Base-by-base conservation (phyloP, 2,797 vertebrate genomes). In the Sebastes matsubarae region DNA sequence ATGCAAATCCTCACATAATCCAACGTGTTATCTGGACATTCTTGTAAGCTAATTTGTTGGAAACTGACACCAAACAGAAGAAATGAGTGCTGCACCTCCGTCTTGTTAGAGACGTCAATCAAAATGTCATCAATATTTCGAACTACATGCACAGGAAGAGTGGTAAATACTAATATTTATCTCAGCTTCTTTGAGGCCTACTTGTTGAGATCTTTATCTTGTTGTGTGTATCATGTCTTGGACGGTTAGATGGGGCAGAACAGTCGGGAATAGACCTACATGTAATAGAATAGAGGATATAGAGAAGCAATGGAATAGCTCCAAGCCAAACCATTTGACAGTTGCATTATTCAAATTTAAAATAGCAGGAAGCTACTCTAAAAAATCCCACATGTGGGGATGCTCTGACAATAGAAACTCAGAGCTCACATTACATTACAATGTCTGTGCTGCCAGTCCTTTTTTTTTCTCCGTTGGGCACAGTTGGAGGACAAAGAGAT, bases 301-400 rank as follows among this genome's bases (percentile, higher is more conserved):
- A 6, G n/a, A 22, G 30, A 65, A 68, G 59, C 55, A 70, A 80
- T 69, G 73, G 30, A 50, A 75, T 66, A 71, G 72, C 82, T 82
- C 34, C 0, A 29, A 79, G 81, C 68, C 81, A 81, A 84, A 55
- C 18, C 52, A 36, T 83, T 82, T 77, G 79, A 82, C 57, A 60
- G 81, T 34, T 86, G 52, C 70, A 86, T 85, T 88, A 92, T 92
- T 90, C 63, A 91, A 83, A 85, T 50, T 83, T 29, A 58, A 59
- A 89, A 65, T 57, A 70, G 74, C 76, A 74, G 68, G 59, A 82
- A 63, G 58, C 59, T 57, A 57, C 58, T 77, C 18, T 29, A n/a
- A 36, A 78, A 79, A 69, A 29, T 58, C 61, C 46, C 46, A 68
- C 60, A 68, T 75, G 64, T 63, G 5, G 4, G 36, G 71, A 11